phyloP scores from a whole-genome alignment of 2,797 vertebrate species.

The Enteromius fasciolatus region DNA sequence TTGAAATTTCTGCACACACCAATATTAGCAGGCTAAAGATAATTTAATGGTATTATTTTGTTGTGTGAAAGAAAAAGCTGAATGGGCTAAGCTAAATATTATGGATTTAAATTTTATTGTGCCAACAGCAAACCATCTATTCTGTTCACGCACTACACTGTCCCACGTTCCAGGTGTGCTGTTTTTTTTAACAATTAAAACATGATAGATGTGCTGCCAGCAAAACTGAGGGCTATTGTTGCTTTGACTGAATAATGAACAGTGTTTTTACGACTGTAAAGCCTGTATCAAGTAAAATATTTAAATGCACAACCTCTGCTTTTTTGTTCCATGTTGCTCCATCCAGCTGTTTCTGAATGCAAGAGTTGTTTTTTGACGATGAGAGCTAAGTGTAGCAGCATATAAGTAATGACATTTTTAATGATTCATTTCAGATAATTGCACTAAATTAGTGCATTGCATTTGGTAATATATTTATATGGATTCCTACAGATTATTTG shows the following conservation, averaged over 20 bases:
- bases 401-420: background rate
- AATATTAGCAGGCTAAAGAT: background rate
- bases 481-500: background rate
- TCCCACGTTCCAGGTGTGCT: background rate
- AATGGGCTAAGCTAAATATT: background rate
- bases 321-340: background rate
- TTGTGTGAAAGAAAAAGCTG: background rate
- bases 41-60: background rate
- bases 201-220: background rate
- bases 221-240: background rate
- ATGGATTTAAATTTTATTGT: background rate
- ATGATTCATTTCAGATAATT: background rate
- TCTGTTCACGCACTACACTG: background rate
- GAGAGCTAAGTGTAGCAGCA: background rate
- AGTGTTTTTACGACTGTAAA: background rate
- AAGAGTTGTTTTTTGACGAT: background rate
- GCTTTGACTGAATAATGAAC: background rate
- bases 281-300: background rate
- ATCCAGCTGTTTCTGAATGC: background rate
- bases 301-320: background rate
- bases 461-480: slow-evolving; percentile 2
- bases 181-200: background rate
- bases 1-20: background rate
- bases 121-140: background rate
- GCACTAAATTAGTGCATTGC: background rate